These are phyloP conservation scores for Parambassis ranga DNA, from an alignment of 2,797 vertebrate genomes.

Conservation along the genomic window DNA sequence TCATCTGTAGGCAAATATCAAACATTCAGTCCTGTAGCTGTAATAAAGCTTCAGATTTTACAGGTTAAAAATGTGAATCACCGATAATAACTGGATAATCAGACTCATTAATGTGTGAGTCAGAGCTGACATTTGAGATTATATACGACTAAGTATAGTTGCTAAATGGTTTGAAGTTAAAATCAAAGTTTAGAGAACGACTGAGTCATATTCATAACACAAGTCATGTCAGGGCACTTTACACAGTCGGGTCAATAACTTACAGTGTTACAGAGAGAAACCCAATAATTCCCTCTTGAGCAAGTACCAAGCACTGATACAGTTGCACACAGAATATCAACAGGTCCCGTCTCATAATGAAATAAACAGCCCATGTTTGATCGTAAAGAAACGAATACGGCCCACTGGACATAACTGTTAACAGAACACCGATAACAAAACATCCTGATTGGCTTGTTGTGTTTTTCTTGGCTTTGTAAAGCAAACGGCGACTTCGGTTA, in stretches of 20 bases:
- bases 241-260: no score
- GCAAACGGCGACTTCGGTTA: slow-evolving; percentile 50
- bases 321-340: slow-evolving; percentile 18
- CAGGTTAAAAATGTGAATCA: no score
- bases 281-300: no score
- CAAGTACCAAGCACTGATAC: no score
- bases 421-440: slow-evolving; percentile 1
- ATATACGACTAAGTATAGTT: not conserved
- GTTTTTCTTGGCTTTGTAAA: slow-evolving; percentile 27
- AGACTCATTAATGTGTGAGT: not conserved
- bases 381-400: not conserved
- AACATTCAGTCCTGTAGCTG: no score
- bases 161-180: not conserved
- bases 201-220: no score
- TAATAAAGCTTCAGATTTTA: no score
- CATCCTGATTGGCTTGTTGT: slow-evolving; percentile 8
- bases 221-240: no score
- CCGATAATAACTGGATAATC: no score
- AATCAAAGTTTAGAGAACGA: not conserved
- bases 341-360: slow-evolving; percentile 22
- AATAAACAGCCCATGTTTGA: slow-evolving; percentile 5
- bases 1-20: no score
- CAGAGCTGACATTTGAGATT: not conserved
- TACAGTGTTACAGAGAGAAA: no score
- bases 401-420: slow-evolving; percentile 11